Evolutionary conservation across 2,797 vertebrate genomes (phyloP).

Genomic region (Rhinichthys osculus): DNA sequence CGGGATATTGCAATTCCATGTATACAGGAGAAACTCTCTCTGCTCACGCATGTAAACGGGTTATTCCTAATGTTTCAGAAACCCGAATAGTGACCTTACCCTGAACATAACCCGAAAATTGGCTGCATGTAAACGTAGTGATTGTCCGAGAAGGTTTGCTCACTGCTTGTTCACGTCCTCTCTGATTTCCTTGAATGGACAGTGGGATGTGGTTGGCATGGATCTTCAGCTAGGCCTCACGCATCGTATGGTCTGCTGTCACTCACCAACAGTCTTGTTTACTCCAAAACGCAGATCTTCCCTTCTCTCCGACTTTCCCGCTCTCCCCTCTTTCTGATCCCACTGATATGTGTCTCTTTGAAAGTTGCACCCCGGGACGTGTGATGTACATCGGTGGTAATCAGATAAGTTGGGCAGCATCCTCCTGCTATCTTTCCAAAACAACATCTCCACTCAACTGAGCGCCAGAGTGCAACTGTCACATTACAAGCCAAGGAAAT

Average conservation of each 20-base stretch:
- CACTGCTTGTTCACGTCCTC: conserved; percentile 39
- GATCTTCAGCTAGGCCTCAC: conserved; percentile 79
- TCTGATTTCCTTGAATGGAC: conserved; percentile 56
- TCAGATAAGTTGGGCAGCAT: conserved; percentile 82
- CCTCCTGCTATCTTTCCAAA: conserved; percentile 75
- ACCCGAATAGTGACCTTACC: no score
- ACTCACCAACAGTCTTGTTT: conserved; percentile 75
- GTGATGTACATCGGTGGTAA: conserved; percentile 82
- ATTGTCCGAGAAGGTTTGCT: conserved; percentile 55
- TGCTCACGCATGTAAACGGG: no score
- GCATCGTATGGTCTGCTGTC: conserved; percentile 71
- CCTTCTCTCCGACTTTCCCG: conserved; percentile 34
- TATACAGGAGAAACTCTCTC: no score
- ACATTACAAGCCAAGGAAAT: conserved; percentile 73
- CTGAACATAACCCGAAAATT: no score
- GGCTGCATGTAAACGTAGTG: no score
- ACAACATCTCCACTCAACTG: conserved; percentile 78
- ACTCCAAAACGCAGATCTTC: conserved; percentile 57
- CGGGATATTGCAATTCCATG: no score
- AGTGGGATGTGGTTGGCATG: conserved; percentile 67
- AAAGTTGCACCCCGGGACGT: conserved; percentile 66
- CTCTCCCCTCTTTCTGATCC: conserved; percentile 34
- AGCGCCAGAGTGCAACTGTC: conserved; percentile 80
- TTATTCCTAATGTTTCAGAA: no score
- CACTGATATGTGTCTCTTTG: conserved; percentile 55